Evolutionary conservation across 2,888 invertebrate genomes (phyloP).

Genomic region (Troglohyphantes excavatus): DNA sequence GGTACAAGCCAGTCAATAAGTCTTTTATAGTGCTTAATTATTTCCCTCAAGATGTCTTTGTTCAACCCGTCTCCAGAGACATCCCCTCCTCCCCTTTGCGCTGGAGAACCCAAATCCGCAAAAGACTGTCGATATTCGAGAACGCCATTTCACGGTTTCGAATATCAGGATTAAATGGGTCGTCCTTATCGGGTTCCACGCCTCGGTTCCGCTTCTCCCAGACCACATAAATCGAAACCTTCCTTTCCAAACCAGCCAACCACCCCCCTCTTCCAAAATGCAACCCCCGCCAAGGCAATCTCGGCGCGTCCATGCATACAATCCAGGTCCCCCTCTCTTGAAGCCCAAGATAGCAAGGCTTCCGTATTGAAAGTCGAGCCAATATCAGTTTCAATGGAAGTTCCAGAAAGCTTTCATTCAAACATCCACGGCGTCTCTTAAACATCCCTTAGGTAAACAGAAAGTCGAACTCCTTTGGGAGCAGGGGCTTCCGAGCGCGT

Average conservation of each 20-base stretch:
- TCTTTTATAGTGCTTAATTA: background rate
- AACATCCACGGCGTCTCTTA: constrained; percentile 11
- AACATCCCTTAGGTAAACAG: constrained; percentile 61
- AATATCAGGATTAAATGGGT: constrained; percentile 68
- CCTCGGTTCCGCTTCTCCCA: constrained; percentile 25
- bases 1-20: no score
- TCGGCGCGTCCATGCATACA: constrained; percentile 56
- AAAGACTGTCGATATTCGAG: background rate
- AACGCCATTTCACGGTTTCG: constrained; percentile 21
- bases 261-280: background rate
- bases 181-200: constrained; percentile 70
- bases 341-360: background rate
- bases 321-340: constrained; percentile 29
- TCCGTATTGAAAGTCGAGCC: constrained; percentile 50
- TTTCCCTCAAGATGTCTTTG: background rate
- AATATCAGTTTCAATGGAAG: constrained; percentile 54
- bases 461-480: constrained; percentile 22
- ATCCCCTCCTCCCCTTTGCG: no score
- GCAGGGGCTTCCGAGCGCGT: background rate
- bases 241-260: background rate
- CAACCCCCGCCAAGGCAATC: constrained; percentile 11
- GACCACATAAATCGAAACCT: constrained; percentile 61
- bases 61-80: background rate
- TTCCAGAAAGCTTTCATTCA: constrained; percentile 43
- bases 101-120: background rate